phyloP scores from a whole-genome alignment of 1,140 invertebrate species.

The Aporrectodea caliginosa region DNA sequence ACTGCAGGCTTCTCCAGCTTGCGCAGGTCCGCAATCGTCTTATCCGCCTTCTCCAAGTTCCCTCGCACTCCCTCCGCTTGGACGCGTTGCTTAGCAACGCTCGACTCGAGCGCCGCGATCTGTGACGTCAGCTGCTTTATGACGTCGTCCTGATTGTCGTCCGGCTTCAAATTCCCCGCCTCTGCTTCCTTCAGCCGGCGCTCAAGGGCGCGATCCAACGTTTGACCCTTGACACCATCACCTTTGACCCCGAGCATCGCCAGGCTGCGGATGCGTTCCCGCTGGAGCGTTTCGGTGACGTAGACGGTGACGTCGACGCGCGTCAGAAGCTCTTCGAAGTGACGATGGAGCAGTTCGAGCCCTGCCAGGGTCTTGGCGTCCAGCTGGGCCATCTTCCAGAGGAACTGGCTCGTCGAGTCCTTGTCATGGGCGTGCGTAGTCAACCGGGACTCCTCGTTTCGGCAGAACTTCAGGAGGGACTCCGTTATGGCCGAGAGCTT shows the following conservation, averaged over 20 bases:
- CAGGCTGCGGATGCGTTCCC: background rate
- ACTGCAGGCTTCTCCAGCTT: background rate
- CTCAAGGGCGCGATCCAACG: background rate
- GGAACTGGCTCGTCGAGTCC: background rate
- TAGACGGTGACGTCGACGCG: background rate
- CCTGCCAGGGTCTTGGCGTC: background rate
- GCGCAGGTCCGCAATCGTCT: background rate
- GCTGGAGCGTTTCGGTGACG: background rate
- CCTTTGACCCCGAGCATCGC: background rate
- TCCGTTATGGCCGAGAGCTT: background rate
- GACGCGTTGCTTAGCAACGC: background rate
- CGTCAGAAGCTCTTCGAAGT: background rate
- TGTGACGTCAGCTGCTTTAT: background rate
- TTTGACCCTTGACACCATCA: background rate
- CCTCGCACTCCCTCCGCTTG: background rate
- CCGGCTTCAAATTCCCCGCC: background rate
- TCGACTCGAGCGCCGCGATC: background rate
- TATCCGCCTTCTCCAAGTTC: background rate
- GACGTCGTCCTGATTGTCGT: background rate
- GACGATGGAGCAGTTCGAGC: background rate
- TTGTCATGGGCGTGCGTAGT: background rate
- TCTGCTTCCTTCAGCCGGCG: background rate
- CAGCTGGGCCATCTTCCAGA: background rate
- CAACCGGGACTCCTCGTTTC: background rate
- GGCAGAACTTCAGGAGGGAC: background rate